Evolutionary conservation across 2,113 vertebrate genomes (phyloP), one percentile per base, ranked within the genome.

Genomic region (Semnornis frantzii): DNA sequence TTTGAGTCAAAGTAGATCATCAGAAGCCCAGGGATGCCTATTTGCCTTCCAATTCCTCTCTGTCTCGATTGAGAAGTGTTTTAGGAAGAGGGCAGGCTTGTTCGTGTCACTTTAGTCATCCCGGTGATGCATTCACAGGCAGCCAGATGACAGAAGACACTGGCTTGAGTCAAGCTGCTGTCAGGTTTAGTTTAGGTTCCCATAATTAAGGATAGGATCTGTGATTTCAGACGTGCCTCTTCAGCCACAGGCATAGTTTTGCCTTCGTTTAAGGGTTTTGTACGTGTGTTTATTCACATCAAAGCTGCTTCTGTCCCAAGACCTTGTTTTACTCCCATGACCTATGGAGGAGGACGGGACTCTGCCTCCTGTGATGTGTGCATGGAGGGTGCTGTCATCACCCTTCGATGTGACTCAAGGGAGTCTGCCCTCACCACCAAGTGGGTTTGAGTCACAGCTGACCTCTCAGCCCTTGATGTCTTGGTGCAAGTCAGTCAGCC

Each of bases 401-500:
- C n/a, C n/a, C 34, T 34, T 34, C 52, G 62, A 23, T 5, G 34
- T 1, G 4, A 28, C 30, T 16, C 27, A 17, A 64, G 33, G 46
- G 18, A 77, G 8, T 6, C 31, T 48, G 15, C 31, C n/a, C 0
- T 52, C 48, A 33, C 37, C 69, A 69, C 3, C 44, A n/a, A 39
- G 44, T 78, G 76, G 2, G 18, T 86, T 30, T 68, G 79, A 83
- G 73, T 63, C 82, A 25, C 2, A 7, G 13, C 39, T 89, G 87
- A 64, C 63, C 37, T 87, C 33, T 57, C 34, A 44, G 62, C 28
- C 17, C 12, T 30, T 0, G 0, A 28, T 46, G 55, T 23, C 63
- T 39, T 7, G 1, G 39, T 6, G 7, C 3, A 8, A 52, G 28
- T 25, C 1, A 0, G 1, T 48, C 65, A 74, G 11, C 44, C 30